Base-by-base conservation (phyloP, 2,888 invertebrate genomes). In the Labia minor region DNA sequence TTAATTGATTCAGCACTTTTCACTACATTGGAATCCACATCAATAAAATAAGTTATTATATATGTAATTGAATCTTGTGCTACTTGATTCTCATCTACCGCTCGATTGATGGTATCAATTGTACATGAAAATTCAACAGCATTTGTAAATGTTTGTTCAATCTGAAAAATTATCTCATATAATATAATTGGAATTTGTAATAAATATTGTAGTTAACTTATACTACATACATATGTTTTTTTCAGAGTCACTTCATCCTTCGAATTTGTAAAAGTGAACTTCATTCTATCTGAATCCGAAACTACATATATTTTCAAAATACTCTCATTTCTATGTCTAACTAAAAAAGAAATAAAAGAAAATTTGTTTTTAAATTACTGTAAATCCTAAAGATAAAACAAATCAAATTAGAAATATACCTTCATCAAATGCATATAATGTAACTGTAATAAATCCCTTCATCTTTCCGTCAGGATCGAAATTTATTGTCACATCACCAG, bases 391-490 rank as follows among this genome's bases (percentile, higher is more conserved):
- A n/a, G n/a, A n/a, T n/a, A n/a, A n/a, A n/a, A n/a, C n/a, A n/a
- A n/a, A n/a, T n/a, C n/a, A n/a, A 26, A 26, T 26, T 6, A 26
- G 3, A 26, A 26, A 26, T 21, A n/a, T 75, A 82, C 82, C 78
- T 68, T 78, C 71, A 72, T 86, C 87, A 1, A 75, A 75, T 4
- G 84, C 86, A 0, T 75, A 70, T 10, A 85, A 79, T 37, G 79
- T 71, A 70, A 86, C 85, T 71, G 79, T 78, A 72, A 86, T 85
- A 78, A 81, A 83, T 68, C 87, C 87, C 21, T 78, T 78, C 85
- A 85, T 85, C 66, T 78, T 77, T 6, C 76, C 74, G 0, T 79
- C 78, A 1, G 83, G 82, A 70, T 78, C 77, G 65, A 85, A 82
- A 72, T 79, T 80, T 19, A 84, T 76, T 0, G 72, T 74, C 18